Percentiles rank a stretch among this genome's conserved stretches.
Conservation (phyloP, 2,113 vertebrate species). For the Cnemophilus loriae region DNA sequence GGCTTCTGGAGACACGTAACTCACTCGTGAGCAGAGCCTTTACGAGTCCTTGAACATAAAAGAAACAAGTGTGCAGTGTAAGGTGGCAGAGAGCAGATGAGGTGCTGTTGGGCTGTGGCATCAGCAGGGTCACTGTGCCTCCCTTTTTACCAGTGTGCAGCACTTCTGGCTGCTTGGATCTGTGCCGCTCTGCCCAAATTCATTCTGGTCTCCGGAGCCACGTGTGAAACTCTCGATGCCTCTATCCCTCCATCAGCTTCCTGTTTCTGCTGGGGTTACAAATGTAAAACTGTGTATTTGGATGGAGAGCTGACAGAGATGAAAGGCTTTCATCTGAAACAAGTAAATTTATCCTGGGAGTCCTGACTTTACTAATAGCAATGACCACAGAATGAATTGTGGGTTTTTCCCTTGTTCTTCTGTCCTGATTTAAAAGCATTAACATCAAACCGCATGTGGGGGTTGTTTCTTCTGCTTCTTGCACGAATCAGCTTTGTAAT, state of each 20-base stretch:
- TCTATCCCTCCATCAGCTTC: not conserved
- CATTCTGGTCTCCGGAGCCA: not conserved
- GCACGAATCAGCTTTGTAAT: not conserved
- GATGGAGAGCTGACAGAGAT: not conserved
- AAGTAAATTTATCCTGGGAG: not conserved
- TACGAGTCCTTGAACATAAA: not conserved
- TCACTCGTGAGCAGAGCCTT: not conserved
- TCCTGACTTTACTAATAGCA: not conserved
- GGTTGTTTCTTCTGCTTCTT: not conserved
- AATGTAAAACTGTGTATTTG: not conserved
- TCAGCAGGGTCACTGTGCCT: not conserved
- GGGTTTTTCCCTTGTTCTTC: not conserved
- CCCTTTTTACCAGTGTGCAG: not conserved
- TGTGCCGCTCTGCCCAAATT: not conserved
- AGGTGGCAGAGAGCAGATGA: not conserved
- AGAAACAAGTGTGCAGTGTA: rapidly evolving
- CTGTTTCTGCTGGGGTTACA: not conserved
- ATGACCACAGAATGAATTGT: not conserved
- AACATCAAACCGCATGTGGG: not conserved
- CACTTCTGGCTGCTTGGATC: not conserved
- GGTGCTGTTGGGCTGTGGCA: not conserved
- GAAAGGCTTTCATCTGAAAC: not conserved
- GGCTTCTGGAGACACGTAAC: not conserved
- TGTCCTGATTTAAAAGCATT: not conserved
- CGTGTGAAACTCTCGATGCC: not conserved